Conservation (phyloP, 2,797 vertebrate genomes). For the Notoglanidium macrostoma region DNA sequence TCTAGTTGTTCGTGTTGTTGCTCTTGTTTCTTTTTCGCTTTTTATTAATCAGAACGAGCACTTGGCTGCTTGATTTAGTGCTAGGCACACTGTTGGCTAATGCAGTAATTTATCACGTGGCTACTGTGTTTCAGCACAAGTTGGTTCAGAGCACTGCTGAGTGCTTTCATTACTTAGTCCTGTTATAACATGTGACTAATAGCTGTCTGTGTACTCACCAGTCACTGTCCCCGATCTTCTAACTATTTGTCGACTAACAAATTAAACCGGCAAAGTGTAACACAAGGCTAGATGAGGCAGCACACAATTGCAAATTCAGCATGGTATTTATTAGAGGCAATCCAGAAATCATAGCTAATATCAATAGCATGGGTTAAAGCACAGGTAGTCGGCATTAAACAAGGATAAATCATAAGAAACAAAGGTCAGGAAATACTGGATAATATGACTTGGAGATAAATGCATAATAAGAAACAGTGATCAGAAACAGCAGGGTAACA, state of each 20-base stretch:
- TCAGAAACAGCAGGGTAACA: background rate
- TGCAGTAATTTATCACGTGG: conserved; percentile 35
- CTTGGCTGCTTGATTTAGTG: conserved; percentile 26
- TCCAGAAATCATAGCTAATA: background rate
- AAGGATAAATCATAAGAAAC: background rate
- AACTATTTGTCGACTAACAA: background rate
- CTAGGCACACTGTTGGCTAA: conserved; percentile 20
- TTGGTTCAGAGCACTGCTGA: background rate
- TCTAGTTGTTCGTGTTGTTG: conserved; percentile 28
- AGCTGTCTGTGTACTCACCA: background rate
- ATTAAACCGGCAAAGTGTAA: background rate
- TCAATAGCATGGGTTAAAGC: background rate
- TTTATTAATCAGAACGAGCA: conserved; percentile 26
- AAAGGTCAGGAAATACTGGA: background rate
- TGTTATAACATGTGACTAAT: conserved; percentile 11
- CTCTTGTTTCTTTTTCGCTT: conserved; percentile 32
- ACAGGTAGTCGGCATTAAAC: background rate
- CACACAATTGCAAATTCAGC: background rate
- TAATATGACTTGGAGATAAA: background rate
- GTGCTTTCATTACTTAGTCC: conserved; percentile 18
- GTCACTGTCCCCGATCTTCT: background rate
- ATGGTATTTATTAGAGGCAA: background rate
- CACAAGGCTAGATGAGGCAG: background rate
- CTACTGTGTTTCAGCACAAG: conserved; percentile 14
- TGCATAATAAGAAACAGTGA: background rate